These are phyloP conservation scores for Calvadosia cruxmelitensis DNA, from an alignment of 30 jellyfish, hydroid and myxozoan species.

Conservation along the genomic window DNA sequence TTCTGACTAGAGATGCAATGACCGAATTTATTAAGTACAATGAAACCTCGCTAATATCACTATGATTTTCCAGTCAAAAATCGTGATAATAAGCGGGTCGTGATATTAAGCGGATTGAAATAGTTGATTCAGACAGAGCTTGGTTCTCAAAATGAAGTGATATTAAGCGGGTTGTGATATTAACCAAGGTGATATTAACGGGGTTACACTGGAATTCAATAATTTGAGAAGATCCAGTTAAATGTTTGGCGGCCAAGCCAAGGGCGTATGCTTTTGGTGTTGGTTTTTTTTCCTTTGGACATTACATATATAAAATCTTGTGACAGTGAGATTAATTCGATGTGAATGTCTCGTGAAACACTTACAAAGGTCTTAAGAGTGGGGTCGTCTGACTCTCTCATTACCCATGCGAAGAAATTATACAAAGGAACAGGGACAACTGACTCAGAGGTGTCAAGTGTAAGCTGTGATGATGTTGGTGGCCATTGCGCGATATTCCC, in stretches of 20 bases:
- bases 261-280: slow-evolving; percentile 32
- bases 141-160: no score
- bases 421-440: slow-evolving; percentile 14
- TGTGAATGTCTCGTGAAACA: not conserved
- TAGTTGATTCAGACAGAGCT: no score
- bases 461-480: slow-evolving; percentile 34
- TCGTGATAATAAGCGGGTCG: no score
- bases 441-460: slow-evolving; percentile 2
- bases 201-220: slow-evolving; percentile 3
- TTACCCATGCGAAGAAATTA: slow-evolving; percentile 19
- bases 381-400: slow-evolving; percentile 43
- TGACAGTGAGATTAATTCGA: slow-evolving; percentile 10
- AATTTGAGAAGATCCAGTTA: slow-evolving; percentile 19
- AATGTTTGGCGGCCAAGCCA: slow-evolving; percentile 35
- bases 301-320: slow-evolving; percentile 24
- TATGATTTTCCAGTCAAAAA: no score
- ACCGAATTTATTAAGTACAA: slow-evolving; percentile 28
- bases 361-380: not conserved
- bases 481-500: slow-evolving; percentile 42
- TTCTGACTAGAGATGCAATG: slow-evolving; percentile 12
- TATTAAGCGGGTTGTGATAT: no score
- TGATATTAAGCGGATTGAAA: no score
- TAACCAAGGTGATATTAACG: no score
- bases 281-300: slow-evolving; percentile 12
- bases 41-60: no score